Conservation (phyloP, 2,888 invertebrate species). For the Drosophila lutescens region DNA sequence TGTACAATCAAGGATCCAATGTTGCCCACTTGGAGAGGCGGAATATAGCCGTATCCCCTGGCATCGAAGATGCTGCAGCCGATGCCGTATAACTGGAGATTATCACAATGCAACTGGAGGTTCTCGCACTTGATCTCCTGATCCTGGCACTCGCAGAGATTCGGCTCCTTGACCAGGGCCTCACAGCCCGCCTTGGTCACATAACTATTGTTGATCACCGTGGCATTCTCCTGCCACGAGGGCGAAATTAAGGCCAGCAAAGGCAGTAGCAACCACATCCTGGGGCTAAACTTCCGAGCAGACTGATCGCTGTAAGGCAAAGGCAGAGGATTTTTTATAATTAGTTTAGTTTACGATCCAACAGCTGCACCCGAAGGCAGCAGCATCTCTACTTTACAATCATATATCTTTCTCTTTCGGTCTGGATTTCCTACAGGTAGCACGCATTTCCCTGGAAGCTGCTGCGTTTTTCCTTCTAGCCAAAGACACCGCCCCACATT, state of each 20-base stretch:
- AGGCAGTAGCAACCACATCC: conserved; percentile 54
- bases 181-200: conserved; percentile 62
- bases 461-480: conserved; percentile 11
- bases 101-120: conserved; percentile 55
- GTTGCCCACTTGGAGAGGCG: conserved; percentile 56
- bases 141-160: conserved; percentile 64
- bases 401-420: conserved; percentile 6
- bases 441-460: conserved; percentile 43
- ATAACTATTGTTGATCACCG: conserved; percentile 29
- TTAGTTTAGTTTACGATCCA: conserved; percentile 19
- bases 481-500: conserved; percentile 33
- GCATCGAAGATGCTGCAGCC: conserved; percentile 63
- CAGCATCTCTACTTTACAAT: neutral
- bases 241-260: conserved; percentile 25
- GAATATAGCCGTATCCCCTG: conserved; percentile 64
- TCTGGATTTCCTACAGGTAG: conserved; percentile 39
- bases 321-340: conserved; percentile 17
- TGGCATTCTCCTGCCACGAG: conserved; percentile 50
- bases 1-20: conserved; percentile 52
- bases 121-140: conserved; percentile 67
- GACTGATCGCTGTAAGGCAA: conserved; percentile 52
- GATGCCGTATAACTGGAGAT: conserved; percentile 52
- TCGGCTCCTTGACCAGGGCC: conserved; percentile 53
- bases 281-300: conserved; percentile 12
- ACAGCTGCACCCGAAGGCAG: conserved; percentile 32